Evolutionary conservation across 2,113 vertebrate genomes (phyloP).

Genomic region (Formicarius rufipectus): DNA sequence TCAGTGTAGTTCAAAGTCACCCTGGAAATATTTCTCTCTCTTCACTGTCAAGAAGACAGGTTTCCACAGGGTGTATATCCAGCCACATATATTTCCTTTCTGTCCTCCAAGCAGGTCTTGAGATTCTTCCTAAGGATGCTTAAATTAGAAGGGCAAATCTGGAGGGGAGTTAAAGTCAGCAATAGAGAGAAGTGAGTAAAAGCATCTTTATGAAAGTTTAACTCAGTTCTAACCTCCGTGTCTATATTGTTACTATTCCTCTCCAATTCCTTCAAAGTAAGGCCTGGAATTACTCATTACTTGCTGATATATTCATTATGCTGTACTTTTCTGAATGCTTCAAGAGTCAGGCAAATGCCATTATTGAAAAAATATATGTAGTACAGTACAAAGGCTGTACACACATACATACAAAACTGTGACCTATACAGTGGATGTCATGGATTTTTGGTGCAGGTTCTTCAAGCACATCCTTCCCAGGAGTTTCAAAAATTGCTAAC

Average conservation of each 20-base stretch:
- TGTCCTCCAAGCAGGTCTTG: not conserved
- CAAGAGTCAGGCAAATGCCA: not conserved
- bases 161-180: not conserved
- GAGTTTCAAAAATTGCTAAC: not conserved
- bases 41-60: not conserved
- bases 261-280: not conserved
- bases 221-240: fast-evolving
- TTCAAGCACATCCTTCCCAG: not conserved
- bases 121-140: not conserved
- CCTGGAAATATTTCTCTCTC: not conserved
- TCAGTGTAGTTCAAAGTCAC: not conserved
- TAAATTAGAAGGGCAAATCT: not conserved
- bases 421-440: not conserved
- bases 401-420: not conserved
- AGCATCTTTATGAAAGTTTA: not conserved
- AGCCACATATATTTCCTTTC: not conserved
- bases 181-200: not conserved
- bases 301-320: fast-evolving
- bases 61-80: not conserved
- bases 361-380: not conserved
- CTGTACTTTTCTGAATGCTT: not conserved
- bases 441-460: not conserved
- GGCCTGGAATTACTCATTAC: not conserved
- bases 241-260: not conserved
- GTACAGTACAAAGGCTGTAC: not conserved